Base-by-base conservation (phyloP, 2,888 invertebrate species). In the Mactromeris polynyma region DNA sequence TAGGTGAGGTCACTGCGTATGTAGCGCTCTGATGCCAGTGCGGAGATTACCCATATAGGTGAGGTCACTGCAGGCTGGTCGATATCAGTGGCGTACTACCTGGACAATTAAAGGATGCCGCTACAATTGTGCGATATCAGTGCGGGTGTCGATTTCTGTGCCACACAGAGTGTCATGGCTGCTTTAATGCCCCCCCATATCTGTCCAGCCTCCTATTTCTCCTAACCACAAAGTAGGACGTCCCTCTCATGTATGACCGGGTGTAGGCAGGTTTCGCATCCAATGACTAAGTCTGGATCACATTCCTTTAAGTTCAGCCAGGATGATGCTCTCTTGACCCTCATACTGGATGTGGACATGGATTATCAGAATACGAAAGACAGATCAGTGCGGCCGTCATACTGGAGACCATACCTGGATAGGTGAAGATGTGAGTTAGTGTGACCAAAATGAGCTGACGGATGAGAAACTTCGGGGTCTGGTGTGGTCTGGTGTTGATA, bases 1-100 rank as follows among this genome's bases (percentile, higher is more conserved):
- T 87, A 87, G 7, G 33, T 9, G 0, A 19, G 3, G 77, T 84
- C 80, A 40, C 81, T 81, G 73, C 3, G n/a, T 4, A 88, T 42
- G 69, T 51, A 26, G 17, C 51, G 42, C 1, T 64, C 51, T 38
- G 51, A 36, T 69, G 6, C 31, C 7, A 0, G 46, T n/a, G n/a
- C 88, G 81, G 4, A 87, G 36, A 0, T 79, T 46, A 51, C 79
- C 46, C 11, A 58, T 79, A 69, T 87, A 87, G 7, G 33, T 9
- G 0, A 19, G 3, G 77, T 84, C 80, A 40, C 81, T 81, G 73
- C 3, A 77, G 1, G 73, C 81, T 9, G 86, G 86, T 40, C 86
- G 69, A 40, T 86, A 82, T 69, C 4, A 82, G 82, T 6, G 46
- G 17, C 4, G 73, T 51, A 6, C 83, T 83, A 3, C 33, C 42